Percentiles rank a stretch among this genome's conserved stretches.
Conservation (phyloP, 2,797 vertebrate genomes). For the Urosaurus nigricauda region DNA sequence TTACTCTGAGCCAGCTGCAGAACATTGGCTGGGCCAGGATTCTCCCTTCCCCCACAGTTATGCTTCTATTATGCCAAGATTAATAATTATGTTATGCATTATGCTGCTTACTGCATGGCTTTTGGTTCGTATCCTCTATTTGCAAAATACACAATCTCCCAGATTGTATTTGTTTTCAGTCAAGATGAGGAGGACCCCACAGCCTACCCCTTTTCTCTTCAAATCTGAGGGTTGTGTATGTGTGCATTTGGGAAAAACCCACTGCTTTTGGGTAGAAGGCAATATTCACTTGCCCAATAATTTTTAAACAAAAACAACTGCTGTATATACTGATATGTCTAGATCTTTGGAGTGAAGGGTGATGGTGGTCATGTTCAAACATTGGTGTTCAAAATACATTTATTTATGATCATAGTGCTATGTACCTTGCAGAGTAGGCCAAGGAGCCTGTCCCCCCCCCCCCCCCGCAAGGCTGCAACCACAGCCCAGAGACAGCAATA, state of each 20-base stretch:
- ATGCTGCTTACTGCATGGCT: neutral
- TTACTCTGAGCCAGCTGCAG: conserved; percentile 22
- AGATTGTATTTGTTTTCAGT: neutral
- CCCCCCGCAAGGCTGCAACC: too few relatives aligned
- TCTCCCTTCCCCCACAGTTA: neutral
- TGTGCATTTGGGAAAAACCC: neutral
- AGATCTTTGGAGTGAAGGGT: neutral
- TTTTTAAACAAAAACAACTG: neutral
- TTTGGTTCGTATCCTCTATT: neutral
- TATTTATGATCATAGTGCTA: neutral
- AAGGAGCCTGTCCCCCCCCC: neutral
- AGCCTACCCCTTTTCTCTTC: neutral
- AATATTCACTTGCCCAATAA: neutral
- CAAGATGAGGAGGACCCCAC: neutral
- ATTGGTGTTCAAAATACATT: too few relatives aligned
- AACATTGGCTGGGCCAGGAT: neutral
- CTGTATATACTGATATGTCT: neutral
- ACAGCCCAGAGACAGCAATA: neutral
- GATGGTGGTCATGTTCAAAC: neutral
- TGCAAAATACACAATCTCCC: neutral
- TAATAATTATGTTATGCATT: conserved; percentile 13
- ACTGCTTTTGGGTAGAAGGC: neutral
- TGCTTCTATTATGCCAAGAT: conserved; percentile 30
- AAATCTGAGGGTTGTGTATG: neutral
- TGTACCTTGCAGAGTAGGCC: neutral